Conservation (phyloP, 2,888 invertebrate species). For the Plagodis dolabraria region DNA sequence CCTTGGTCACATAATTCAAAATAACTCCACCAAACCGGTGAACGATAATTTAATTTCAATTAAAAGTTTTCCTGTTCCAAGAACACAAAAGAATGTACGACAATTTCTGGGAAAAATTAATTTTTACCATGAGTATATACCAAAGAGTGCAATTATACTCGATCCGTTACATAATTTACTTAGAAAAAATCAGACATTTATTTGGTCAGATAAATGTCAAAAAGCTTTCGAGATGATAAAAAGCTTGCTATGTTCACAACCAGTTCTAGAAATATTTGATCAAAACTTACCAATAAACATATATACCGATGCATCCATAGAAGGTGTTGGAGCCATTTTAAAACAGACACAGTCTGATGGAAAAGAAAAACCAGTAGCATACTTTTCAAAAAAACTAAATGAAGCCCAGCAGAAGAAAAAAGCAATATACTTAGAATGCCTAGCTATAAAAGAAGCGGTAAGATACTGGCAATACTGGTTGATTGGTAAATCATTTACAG, state of each 20-base stretch:
- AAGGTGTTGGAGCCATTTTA: slow-evolving; percentile 22
- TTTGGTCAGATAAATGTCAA: slow-evolving; percentile 33
- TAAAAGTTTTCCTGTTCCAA: slow-evolving; percentile 33
- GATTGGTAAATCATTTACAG: slow-evolving; percentile 14
- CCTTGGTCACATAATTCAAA: slow-evolving; percentile 13
- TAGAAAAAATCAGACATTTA: slow-evolving; percentile 29
- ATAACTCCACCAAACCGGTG: slow-evolving; percentile 38
- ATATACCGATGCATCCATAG: slow-evolving; percentile 26
- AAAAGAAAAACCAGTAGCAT: slow-evolving; percentile 21
- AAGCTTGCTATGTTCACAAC: slow-evolving; percentile 33
- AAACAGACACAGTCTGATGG: slow-evolving; percentile 9
- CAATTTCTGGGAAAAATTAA: slow-evolving; percentile 36
- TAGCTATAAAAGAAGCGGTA: slow-evolving; percentile 20
- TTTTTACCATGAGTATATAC: slow-evolving; percentile 38
- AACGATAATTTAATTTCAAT: slow-evolving; percentile 43
- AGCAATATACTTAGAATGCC: slow-evolving; percentile 17
- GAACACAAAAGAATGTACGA: slow-evolving; percentile 39
- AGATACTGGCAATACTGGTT: slow-evolving; percentile 21
- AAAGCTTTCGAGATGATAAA: slow-evolving; percentile 33
- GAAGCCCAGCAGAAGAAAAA: slow-evolving; percentile 15
- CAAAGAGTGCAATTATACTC: slow-evolving; percentile 34
- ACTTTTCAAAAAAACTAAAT: slow-evolving; percentile 22
- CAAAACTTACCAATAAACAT: slow-evolving; percentile 22
- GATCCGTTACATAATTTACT: slow-evolving; percentile 40
- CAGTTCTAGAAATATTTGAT: slow-evolving; percentile 27